phyloP scores from a whole-genome alignment of 2,113 vertebrate genomes.

The Austrofundulus limnaeus region DNA sequence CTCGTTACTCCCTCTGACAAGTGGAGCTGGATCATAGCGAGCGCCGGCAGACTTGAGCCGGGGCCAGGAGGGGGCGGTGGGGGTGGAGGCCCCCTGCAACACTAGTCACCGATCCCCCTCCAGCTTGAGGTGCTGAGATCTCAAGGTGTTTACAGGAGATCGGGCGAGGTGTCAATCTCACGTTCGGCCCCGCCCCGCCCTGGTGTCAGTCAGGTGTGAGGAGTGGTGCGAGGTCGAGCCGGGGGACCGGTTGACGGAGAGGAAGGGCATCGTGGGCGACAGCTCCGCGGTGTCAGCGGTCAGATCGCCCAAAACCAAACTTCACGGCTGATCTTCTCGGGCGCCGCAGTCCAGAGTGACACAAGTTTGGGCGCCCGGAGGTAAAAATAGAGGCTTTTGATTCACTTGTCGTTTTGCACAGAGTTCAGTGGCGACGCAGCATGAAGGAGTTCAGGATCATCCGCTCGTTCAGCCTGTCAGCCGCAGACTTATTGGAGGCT shows the following conservation, averaged over 20 bases:
- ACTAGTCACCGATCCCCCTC: conserved; percentile 71
- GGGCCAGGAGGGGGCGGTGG: conserved; percentile 49
- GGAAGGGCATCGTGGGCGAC: conserved; percentile 73
- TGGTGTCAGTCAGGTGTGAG: conserved; percentile 74
- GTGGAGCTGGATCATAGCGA: conserved; percentile 60
- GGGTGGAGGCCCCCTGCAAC: conserved; percentile 58
- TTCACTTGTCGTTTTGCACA: conserved; percentile 70
- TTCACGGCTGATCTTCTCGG: conserved; percentile 69
- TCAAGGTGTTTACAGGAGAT: conserved; percentile 77
- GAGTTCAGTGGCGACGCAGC: conserved; percentile 55
- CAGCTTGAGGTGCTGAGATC: conserved; percentile 68
- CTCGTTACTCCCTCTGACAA: conserved; percentile 78
- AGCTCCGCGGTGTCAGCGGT: conserved; percentile 78
- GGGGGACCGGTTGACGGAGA: conserved; percentile 60
- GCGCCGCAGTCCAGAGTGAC: conserved; percentile 59
- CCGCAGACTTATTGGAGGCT: conserved; percentile 54
- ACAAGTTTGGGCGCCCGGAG: conserved; percentile 46
- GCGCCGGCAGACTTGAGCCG: conserved; percentile 61
- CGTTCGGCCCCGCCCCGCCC: conserved; percentile 21
- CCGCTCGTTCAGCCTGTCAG: conserved; percentile 61
- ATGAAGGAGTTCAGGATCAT: conserved; percentile 58
- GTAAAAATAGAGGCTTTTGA: conserved; percentile 60
- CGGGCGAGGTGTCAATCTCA: conserved; percentile 59
- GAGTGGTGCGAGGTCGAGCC: conserved; percentile 40
- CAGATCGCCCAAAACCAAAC: conserved; percentile 77